These are phyloP conservation scores for Gephyroberyx darwinii DNA, from an alignment of 2,797 vertebrate species.

Conservation along the genomic window DNA sequence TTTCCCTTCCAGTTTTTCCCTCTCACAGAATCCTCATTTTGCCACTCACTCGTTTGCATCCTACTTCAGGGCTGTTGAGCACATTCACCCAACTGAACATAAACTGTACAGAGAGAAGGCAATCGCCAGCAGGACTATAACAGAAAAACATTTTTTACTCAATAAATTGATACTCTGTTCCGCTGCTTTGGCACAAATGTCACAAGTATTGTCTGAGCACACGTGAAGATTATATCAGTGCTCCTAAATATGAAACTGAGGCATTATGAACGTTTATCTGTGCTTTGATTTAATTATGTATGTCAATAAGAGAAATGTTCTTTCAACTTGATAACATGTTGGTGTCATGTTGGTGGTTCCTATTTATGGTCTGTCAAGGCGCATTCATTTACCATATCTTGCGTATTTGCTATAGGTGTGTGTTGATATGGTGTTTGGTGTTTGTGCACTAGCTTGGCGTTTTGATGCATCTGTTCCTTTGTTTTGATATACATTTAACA, in stretches of 20 bases:
- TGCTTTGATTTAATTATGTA: no score
- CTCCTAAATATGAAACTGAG: background rate
- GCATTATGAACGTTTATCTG: no score
- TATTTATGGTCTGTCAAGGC: background rate
- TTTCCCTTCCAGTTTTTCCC: background rate
- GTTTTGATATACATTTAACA: slow-evolving; percentile 38
- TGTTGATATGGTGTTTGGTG: slow-evolving; percentile 2
- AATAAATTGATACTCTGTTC: background rate
- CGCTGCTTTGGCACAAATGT: background rate
- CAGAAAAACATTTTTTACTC: background rate
- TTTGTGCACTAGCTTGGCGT: background rate
- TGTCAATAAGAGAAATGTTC: no score
- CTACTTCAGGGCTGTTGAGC: slow-evolving; percentile 13
- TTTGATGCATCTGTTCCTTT: slow-evolving; percentile 3
- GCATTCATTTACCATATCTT: background rate
- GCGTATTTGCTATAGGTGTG: background rate
- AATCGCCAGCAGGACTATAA: background rate
- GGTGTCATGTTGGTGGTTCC: background rate
- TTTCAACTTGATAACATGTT: slow-evolving; percentile 7
- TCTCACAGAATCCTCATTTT: slow-evolving; percentile 1
- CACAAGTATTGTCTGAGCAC: background rate
- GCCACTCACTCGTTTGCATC: slow-evolving; percentile 22
- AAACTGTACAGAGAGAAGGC: background rate
- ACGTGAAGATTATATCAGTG: background rate
- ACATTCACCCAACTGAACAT: background rate